These are phyloP conservation scores for Daphoenositta chrysoptera DNA, from an alignment of 2,113 vertebrate genomes.

Conservation along the genomic window DNA sequence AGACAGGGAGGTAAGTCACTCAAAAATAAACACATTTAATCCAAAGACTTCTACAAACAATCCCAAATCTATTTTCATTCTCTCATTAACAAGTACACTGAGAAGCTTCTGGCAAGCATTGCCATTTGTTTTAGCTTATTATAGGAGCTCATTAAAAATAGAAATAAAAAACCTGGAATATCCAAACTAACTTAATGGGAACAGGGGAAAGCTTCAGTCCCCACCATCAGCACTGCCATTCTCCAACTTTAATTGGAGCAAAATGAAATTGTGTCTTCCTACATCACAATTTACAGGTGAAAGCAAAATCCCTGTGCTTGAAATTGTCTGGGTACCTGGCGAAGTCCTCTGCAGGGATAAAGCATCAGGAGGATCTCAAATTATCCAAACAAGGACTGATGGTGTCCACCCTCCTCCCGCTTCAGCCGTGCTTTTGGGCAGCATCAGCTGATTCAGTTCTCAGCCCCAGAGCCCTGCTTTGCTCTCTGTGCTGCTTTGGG, in stretches of 20 bases:
- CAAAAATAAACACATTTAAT: not conserved
- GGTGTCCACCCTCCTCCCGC: accelerated
- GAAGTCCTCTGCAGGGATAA: not conserved
- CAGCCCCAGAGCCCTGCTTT: not conserved
- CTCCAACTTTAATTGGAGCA: not conserved
- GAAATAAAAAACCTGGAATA: not conserved
- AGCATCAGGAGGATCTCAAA: too few relatives aligned
- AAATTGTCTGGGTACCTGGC: not conserved
- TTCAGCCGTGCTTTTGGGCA: not conserved
- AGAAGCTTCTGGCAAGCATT: not conserved
- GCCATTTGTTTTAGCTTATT: not conserved
- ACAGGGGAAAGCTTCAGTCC: not conserved
- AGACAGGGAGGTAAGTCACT: not conserved
- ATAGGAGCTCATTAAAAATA: not conserved
- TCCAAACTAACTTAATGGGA: not conserved
- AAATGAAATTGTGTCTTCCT: not conserved
- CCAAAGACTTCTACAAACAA: not conserved
- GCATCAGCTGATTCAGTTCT: not conserved
- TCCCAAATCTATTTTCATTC: not conserved
- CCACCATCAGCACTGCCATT: accelerated
- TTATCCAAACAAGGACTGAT: not conserved
- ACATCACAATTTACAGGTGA: not conserved
- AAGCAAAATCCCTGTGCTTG: not conserved
- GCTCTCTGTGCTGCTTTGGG: not conserved
- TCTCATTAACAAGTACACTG: not conserved